Percentiles rank a stretch among this genome's conserved stretches.
phyloP scores from a whole-genome alignment of 2,888 invertebrate genomes.

The Dimorphilus gyrociliatus region DNA sequence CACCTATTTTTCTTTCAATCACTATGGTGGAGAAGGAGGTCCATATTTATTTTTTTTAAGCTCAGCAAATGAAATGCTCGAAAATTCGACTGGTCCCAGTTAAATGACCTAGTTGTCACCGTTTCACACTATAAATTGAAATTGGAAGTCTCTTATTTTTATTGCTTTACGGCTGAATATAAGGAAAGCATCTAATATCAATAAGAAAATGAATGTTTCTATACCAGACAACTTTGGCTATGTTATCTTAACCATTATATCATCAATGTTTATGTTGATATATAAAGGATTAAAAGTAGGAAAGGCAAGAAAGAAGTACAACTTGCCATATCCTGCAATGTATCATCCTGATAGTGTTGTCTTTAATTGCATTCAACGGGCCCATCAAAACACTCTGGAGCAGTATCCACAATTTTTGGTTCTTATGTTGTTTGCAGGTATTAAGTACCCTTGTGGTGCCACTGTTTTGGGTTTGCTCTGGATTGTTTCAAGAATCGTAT shows the following conservation, averaged over 20 bases:
- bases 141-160: too few species aligned
- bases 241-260: conserved; percentile 30
- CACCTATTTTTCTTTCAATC: too few species aligned
- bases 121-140: too few species aligned
- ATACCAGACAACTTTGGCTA: conserved; percentile 34
- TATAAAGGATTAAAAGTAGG: conserved; percentile 35
- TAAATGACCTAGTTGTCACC: too few species aligned
- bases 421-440: conserved; percentile 37
- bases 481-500: conserved; percentile 36
- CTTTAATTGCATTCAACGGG: conserved; percentile 41
- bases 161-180: too few species aligned
- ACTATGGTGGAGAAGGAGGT: too few species aligned
- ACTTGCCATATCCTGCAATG: conserved; percentile 38
- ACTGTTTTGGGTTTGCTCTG: conserved; percentile 36
- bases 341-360: conserved; percentile 35
- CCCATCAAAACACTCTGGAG: conserved; percentile 41
- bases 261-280: conserved; percentile 29
- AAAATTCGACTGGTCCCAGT: too few species aligned
- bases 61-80: too few species aligned
- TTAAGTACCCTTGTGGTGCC: conserved; percentile 38
- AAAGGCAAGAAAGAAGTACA: conserved; percentile 28
- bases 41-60: too few species aligned
- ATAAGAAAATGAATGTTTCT: too few species aligned
- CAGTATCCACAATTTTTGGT: conserved; percentile 29
- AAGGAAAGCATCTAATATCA: too few species aligned